Evolutionary conservation across 2,797 vertebrate genomes (phyloP), one percentile per base, ranked within the genome.

Genomic region (Parauchenoglanis ngamensis): DNA sequence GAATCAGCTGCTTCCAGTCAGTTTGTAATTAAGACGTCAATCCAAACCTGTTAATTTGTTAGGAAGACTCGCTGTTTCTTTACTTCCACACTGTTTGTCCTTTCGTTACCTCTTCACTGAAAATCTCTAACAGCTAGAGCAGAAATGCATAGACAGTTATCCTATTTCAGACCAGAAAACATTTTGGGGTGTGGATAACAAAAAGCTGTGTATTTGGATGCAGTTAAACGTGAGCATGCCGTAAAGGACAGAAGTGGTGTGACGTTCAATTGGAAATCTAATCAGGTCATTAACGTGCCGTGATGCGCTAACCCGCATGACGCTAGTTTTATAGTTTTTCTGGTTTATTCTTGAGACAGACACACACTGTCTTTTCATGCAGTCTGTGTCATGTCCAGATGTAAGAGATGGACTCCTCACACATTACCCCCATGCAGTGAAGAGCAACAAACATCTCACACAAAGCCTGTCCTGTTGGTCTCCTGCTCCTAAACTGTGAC

Each of bases 391-490:
- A 82, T 87, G 85, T 89, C 90, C 91, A 92, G 92, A 92, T 92
- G 91, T 92, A 76, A 35, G 21, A 25, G 63, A 68, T 83, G 80
- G 80, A 61, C 88, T 88, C 67, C 78, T 89, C 73, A 31, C 84
- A 87, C 79, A 59, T 91, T 86, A 90, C 90, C 86, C 40, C 92
- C 88, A 91, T 89, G 86, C 88, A 61, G 90, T 89, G 89, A 93
- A 90, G 61, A 90, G 90, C 93, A 94, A 92, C 94, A 93, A 93
- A 92, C 85, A 19, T 28, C 85, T 89, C 77, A 31, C 84, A 87
- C 92, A 93, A 92, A 87, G 91, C 90, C 86, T 85, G 86, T 85
- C 87, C 91, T 93, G 92, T 92, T 89, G 83, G 68, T 80, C 86
- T 68, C 52, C 31, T 49, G 81, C 72, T 46, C n/a, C n/a, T 70